Evolutionary conservation across 2,797 vertebrate genomes (phyloP).

Genomic region (Pteronotus mesoamericanus): DNA sequence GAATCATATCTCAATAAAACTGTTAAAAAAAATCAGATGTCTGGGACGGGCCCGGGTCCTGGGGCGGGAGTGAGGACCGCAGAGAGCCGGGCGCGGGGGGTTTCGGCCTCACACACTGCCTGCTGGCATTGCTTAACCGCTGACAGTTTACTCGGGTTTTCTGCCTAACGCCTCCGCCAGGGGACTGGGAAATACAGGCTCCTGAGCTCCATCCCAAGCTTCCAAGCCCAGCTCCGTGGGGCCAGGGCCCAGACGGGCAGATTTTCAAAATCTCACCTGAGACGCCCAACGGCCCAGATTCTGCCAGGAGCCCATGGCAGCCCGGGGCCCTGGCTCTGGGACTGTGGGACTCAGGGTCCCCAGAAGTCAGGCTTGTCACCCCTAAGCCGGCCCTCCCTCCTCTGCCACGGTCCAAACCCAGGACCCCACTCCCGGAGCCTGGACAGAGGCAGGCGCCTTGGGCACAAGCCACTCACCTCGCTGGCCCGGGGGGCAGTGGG

Average conservation of each 20-base stretch:
- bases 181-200: background rate
- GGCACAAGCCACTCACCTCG: constrained; percentile 84
- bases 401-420: background rate
- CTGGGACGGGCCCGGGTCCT: too few species aligned
- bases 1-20: background rate
- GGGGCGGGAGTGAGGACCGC: rapidly evolving
- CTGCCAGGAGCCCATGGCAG: background rate
- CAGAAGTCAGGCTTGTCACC: background rate
- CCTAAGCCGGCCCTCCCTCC: background rate
- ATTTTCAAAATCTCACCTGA: background rate
- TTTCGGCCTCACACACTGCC: rapidly evolving
- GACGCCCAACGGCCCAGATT: background rate
- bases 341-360: background rate
- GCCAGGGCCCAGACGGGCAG: rapidly evolving
- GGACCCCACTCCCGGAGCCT: background rate
- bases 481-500: constrained; percentile 89
- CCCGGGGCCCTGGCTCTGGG: background rate
- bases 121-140: background rate
- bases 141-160: background rate
- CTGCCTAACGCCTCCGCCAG: background rate
- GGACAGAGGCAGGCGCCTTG: background rate
- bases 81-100: too few species aligned
- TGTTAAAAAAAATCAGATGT: background rate
- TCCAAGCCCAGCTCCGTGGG: background rate
- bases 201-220: background rate